Percentiles rank a stretch among this genome's conserved stretches.
Evolutionary conservation across 2,888 invertebrate species (phyloP).

Genomic region (Dasysyrphus tricinctus): DNA sequence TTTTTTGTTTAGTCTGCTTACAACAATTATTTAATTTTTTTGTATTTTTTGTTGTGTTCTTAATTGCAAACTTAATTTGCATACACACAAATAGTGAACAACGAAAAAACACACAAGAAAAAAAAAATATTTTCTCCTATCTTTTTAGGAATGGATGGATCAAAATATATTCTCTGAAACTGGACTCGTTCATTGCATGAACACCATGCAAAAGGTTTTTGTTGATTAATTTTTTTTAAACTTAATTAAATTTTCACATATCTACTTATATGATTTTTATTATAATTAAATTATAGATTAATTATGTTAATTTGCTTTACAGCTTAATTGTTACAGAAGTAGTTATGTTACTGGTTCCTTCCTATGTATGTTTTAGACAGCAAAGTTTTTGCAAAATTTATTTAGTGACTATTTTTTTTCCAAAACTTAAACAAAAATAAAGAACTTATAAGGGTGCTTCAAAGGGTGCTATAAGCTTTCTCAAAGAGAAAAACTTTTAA

Average conservation of each 20-base stretch:
- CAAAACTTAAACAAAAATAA: no score
- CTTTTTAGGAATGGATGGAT: conserved; percentile 84
- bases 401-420: neutral
- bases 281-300: neutral
- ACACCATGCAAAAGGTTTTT: conserved; percentile 83
- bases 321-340: conserved; percentile 35
- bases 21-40: conserved; percentile 11
- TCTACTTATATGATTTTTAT: neutral
- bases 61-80: conserved; percentile 40
- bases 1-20: conserved; percentile 42
- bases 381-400: neutral
- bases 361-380: conserved; percentile 11
- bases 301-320: conserved; percentile 27
- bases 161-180: conserved; percentile 83
- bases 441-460: no score
- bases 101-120: conserved; percentile 41
- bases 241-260: conserved; percentile 34
- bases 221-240: conserved; percentile 12
- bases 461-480: no score
- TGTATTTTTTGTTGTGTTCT: neutral
- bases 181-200: conserved; percentile 83
- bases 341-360: conserved; percentile 30
- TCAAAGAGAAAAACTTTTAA: no score
- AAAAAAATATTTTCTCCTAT: conserved; percentile 72
- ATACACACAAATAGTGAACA: conserved; percentile 30